Evolutionary conservation across 2,888 invertebrate genomes (phyloP).

Genomic region (Scelioninae gen. 1): DNA sequence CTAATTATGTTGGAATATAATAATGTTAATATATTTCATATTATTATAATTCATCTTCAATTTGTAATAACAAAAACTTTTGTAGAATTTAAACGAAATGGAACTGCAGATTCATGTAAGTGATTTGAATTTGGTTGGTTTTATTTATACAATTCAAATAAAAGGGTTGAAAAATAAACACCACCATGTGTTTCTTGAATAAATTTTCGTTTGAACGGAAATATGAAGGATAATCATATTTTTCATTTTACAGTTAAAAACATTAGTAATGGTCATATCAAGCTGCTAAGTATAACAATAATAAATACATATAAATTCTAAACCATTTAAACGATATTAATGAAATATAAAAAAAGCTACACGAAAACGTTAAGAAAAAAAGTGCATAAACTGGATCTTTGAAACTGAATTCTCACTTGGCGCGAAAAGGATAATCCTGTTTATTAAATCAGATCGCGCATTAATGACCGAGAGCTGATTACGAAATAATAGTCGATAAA

Average conservation of each 20-base stretch:
- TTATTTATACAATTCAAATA: constrained; percentile 38
- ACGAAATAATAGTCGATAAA: constrained; percentile 25
- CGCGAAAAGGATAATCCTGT: neutral
- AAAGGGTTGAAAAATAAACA: constrained; percentile 42
- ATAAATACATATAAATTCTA: too few species aligned
- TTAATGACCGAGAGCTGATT: constrained; percentile 24
- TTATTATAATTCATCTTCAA: too few species aligned
- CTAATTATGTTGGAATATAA: too few species aligned
- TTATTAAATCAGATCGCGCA: constrained; percentile 17
- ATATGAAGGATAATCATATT: neutral
- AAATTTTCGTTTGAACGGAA: constrained; percentile 14
- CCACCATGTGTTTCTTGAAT: constrained; percentile 28
- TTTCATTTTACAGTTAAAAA: neutral
- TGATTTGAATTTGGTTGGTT: constrained; percentile 34
- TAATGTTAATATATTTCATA: too few species aligned
- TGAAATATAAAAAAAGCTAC: too few species aligned
- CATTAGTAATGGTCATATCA: neutral
- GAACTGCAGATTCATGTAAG: constrained; percentile 16
- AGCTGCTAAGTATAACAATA: too few species aligned
- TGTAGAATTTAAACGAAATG: constrained; percentile 2
- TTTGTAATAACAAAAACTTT: constrained; percentile 12
- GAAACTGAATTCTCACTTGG: neutral
- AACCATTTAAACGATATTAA: too few species aligned
- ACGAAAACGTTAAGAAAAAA: neutral
- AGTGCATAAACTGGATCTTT: neutral